phyloP scores from a whole-genome alignment of 2,888 invertebrate species.

The Cheilosia scutellata region DNA sequence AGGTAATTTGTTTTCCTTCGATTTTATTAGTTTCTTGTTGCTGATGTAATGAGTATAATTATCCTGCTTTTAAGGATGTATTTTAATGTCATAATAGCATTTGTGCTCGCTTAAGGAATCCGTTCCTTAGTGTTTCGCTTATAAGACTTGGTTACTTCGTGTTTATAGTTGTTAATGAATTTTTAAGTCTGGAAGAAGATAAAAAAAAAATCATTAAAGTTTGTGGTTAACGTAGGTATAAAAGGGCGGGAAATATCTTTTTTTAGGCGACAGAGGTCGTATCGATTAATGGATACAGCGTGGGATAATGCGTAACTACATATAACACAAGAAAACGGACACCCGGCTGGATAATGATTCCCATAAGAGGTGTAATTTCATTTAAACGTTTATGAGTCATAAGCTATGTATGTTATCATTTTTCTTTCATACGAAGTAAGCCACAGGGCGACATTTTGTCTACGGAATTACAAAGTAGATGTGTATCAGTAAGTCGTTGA shows the following conservation, averaged over 20 bases:
- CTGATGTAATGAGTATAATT: neutral
- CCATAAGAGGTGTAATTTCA: neutral
- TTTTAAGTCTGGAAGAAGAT: slow-evolving; percentile 57
- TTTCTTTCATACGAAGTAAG: neutral
- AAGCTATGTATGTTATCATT: neutral
- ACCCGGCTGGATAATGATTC: neutral
- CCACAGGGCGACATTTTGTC: neutral
- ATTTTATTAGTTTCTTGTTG: slow-evolving; percentile 10
- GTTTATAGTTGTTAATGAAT: slow-evolving; percentile 28
- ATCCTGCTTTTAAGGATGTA: slow-evolving; percentile 44
- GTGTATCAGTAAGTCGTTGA: slow-evolving; percentile 19
- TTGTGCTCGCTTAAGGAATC: slow-evolving; percentile 14
- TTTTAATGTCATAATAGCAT: slow-evolving; percentile 32
- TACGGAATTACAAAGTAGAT: slow-evolving; percentile 18
- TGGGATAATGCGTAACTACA: too few species aligned
- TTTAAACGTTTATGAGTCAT: neutral
- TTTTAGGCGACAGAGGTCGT: neutral
- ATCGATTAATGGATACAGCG: too few species aligned
- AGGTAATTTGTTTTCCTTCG: slow-evolving; percentile 18
- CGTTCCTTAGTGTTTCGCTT: slow-evolving; percentile 4
- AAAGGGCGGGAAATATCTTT: neutral
- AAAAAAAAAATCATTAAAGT: neutral
- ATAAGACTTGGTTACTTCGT: neutral
- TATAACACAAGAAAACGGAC: slow-evolving; percentile 18
- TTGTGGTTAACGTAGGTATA: neutral